Evolutionary conservation across 2,888 invertebrate genomes (phyloP), one percentile per base, ranked within the genome.

Genomic region (Spisula solida): DNA sequence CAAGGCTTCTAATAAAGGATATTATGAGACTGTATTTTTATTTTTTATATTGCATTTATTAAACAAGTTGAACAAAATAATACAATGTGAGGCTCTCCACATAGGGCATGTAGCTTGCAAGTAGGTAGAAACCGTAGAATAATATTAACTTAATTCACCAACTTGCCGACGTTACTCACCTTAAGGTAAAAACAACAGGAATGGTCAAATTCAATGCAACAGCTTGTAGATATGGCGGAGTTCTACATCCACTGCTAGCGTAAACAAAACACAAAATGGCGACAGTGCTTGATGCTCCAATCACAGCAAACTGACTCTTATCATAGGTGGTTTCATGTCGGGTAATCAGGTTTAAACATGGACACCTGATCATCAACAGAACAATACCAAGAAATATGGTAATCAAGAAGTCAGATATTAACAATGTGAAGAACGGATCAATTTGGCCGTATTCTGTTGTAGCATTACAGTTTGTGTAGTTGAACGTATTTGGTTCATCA

Each of bases 211-310:
- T 95, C 25, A 91, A 85, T 18, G 93, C 92, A 41, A 95, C 60
- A 0, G 95, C 94, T 87, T 94, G 94, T 20, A 95, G 90, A 78
- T 94, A 95, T 0, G 95, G 95, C 12, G 95, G 93, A 66, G 95
- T 95, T 55, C 95, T 86, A 51, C 92, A 90, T n/a, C 95, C 95
- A 82, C 93, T 93, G 14, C 93, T 88, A 20, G 95, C 92, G 87
- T 92, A 94, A 66, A 94, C 93, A 75, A 94, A 89, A 86, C 93
- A 91, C 18, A 94, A 80, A 14, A 92, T 90, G 0, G 95, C 93
- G 29, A 95, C 51, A 1, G 94, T 93, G 82, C 94, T 93, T 55
- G 93, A 85, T 20, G 92, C 82, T 34, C 95, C 95, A 81, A 94
- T 93, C 25, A 92, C 79, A 14, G 93, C 86, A 92, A 94, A 93